A percentile compares a stretch with the other conserved stretches of the same genome.
These are phyloP conservation scores for Drosophila vallismaia DNA, from an alignment of 2,888 invertebrate genomes.

Conservation along the genomic window DNA sequence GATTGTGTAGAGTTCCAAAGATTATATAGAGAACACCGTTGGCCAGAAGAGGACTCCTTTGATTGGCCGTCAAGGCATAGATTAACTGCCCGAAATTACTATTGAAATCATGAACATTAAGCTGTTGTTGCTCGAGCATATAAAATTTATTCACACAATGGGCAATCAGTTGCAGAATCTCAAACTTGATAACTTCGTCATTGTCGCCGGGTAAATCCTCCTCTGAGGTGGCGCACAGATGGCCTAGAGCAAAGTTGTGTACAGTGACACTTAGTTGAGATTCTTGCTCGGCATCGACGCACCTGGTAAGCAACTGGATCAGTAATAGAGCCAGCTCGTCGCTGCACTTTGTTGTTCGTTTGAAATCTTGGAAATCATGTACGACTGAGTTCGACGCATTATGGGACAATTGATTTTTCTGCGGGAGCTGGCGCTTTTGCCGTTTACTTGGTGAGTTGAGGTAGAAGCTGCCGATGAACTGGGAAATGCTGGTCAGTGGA, in stretches of 20 bases:
- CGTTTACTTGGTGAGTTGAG: conserved; percentile 68
- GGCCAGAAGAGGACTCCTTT: conserved; percentile 55
- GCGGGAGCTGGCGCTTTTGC: conserved; percentile 27
- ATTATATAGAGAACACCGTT: conserved; percentile 78
- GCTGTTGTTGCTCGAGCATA: conserved; percentile 66
- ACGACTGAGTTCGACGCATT: conserved; percentile 17
- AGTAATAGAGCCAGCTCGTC: conserved; percentile 81
- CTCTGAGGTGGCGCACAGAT: conserved; percentile 59
- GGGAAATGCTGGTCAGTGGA: conserved; percentile 58
- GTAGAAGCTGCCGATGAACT: conserved; percentile 74
- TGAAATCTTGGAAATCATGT: conserved; percentile 58
- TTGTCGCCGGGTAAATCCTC: conserved; percentile 47
- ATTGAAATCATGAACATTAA: conserved; percentile 71
- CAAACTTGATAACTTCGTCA: conserved; percentile 77
- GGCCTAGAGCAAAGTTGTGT: conserved; percentile 81
- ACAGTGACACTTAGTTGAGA: conserved; percentile 74
- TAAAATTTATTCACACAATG: conserved; percentile 81
- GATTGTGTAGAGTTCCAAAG: conserved; percentile 81
- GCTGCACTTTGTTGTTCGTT: conserved; percentile 66
- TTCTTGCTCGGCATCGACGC: conserved; percentile 78
- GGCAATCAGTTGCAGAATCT: conserved; percentile 77
- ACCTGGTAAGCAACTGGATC: conserved; percentile 78
- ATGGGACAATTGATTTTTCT: conserved; percentile 25
- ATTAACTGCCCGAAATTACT: conserved; percentile 72
- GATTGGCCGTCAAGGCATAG: conserved; percentile 68